Conservation (phyloP, 2,888 invertebrate species). For the Siphonodentalium dalli region DNA sequence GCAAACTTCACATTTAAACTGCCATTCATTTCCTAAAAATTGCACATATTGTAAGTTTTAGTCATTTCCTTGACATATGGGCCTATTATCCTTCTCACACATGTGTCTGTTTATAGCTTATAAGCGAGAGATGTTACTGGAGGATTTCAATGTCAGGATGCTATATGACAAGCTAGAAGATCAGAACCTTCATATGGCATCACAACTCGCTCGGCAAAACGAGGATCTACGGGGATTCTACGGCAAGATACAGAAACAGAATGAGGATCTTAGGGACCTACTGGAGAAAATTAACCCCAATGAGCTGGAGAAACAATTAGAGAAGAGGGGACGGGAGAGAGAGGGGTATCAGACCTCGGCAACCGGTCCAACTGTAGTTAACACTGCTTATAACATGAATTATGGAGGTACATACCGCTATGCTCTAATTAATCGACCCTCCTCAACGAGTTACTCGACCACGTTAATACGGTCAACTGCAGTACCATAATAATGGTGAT, state of each 20-base stretch:
- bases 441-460: no score
- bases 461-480: no score
- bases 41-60: no score
- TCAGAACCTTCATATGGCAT: constrained; percentile 62
- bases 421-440: no score
- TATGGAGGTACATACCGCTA: no score
- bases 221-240: constrained; percentile 59
- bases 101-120: constrained; percentile 21
- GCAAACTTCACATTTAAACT: no score
- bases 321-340: constrained; percentile 30
- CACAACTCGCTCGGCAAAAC: constrained; percentile 59
- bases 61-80: no score
- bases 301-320: constrained; percentile 40
- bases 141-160: constrained; percentile 61
- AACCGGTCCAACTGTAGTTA: constrained; percentile 34
- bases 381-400: no score
- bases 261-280: constrained; percentile 52
- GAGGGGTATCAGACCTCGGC: constrained; percentile 39
- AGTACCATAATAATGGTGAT: no score
- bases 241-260: constrained; percentile 50
- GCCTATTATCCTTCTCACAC: no score
- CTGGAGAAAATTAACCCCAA: constrained; percentile 53
- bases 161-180: constrained; percentile 63
- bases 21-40: no score
- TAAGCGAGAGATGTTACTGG: constrained; percentile 45